Evolutionary conservation across 2,888 invertebrate species (phyloP).

Genomic region (Omphaloscelis lunosa): DNA sequence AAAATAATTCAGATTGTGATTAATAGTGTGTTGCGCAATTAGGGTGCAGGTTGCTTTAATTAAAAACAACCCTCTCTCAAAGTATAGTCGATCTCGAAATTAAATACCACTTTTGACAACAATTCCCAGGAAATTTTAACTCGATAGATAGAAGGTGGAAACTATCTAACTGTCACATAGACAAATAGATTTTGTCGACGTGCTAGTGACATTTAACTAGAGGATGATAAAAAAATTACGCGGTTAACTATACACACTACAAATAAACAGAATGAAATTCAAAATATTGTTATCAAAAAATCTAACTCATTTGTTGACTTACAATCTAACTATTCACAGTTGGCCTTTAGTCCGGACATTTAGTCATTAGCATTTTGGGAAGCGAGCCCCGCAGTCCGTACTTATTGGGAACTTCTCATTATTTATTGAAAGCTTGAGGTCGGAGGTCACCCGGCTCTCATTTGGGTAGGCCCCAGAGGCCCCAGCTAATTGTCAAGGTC

Average conservation of each 20-base stretch:
- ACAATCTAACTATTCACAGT: constrained; percentile 2
- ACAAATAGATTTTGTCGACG: too few species aligned
- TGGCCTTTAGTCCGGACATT: not conserved
- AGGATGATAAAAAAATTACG: not conserved
- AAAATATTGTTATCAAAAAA: not conserved
- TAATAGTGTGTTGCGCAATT: too few species aligned
- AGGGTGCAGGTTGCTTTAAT: too few species aligned
- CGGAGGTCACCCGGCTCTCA: constrained; percentile 20
- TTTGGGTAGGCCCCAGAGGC: constrained; percentile 25
- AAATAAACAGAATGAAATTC: not conserved
- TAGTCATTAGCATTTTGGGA: constrained; percentile 33
- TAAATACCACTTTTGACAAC: too few species aligned
- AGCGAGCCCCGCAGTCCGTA: not conserved
- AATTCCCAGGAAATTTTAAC: too few species aligned
- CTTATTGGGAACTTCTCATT: constrained; percentile 34
- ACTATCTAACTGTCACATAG: too few species aligned
- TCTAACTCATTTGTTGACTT: not conserved
- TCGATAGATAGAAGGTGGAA: too few species aligned
- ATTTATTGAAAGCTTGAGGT: constrained; percentile 43
- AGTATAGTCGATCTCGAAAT: too few species aligned
- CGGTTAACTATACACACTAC: not conserved
- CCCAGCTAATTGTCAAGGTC: constrained; percentile 35
- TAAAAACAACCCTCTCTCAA: too few species aligned
- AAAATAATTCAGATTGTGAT: too few species aligned
- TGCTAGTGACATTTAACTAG: too few species aligned